phyloP scores from a whole-genome alignment of 2,888 invertebrate genomes.

The Crepidodera aurea region DNA sequence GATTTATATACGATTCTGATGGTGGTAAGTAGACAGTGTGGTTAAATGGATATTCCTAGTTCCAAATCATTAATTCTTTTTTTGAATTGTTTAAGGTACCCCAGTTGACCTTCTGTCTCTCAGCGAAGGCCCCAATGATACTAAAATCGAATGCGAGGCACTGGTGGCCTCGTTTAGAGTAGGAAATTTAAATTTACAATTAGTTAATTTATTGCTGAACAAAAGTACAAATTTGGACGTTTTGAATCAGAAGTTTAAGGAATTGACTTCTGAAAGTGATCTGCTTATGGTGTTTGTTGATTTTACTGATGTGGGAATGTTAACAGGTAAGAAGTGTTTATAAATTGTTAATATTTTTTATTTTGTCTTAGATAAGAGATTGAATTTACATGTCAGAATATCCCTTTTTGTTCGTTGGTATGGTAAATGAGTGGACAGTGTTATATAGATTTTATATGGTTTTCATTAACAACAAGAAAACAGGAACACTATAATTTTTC shows the following conservation, averaged over 20 bases:
- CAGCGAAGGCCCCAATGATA: slow-evolving; percentile 48
- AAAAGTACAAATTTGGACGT: slow-evolving; percentile 41
- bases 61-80: too few relatives aligned
- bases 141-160: slow-evolving; percentile 47
- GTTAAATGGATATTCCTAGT: too few relatives aligned
- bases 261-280: slow-evolving; percentile 50
- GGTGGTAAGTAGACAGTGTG: slow-evolving; percentile 50
- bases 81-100: slow-evolving; percentile 34
- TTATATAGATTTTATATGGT: too few relatives aligned
- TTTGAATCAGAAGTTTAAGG: slow-evolving; percentile 46
- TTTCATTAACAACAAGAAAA: too few relatives aligned
- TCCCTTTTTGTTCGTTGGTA: too few relatives aligned
- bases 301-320: slow-evolving; percentile 49
- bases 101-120: slow-evolving; percentile 49
- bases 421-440: too few relatives aligned
- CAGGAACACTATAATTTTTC: too few relatives aligned
- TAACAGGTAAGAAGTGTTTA: slow-evolving; percentile 44
- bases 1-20: slow-evolving; percentile 61
- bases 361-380: not conserved
- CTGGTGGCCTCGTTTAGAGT: slow-evolving; percentile 63
- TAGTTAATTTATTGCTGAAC: slow-evolving; percentile 60
- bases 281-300: slow-evolving; percentile 55
- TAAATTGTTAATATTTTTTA: slow-evolving; percentile 2
- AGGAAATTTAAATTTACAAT: slow-evolving; percentile 62
- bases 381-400: too few relatives aligned